Conservation (phyloP, 1,140 invertebrate species). For the Amphibalanus amphitrite region DNA sequence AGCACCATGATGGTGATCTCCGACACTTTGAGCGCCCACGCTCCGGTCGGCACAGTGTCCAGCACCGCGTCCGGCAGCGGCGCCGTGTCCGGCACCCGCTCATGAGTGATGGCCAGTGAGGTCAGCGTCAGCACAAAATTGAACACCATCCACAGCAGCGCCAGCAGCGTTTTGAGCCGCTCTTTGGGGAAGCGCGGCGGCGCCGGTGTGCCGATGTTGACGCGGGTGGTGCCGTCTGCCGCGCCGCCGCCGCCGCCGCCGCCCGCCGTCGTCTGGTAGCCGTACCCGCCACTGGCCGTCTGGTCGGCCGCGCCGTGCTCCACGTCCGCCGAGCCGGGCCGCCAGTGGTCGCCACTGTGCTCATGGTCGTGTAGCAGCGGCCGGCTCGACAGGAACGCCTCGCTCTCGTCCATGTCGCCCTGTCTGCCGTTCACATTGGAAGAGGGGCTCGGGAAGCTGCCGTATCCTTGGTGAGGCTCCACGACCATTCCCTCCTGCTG, state of each 20-base stretch:
- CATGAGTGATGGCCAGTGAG: slow-evolving; percentile 64
- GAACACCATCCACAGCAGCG: slow-evolving; percentile 24
- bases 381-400: neutral
- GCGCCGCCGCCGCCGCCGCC: too few relatives aligned
- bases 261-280: neutral
- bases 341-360: neutral
- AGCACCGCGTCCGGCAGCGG: slow-evolving; percentile 65
- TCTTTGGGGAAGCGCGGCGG: slow-evolving; percentile 23
- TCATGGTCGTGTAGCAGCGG: neutral
- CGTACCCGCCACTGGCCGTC: neutral
- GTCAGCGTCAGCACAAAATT: slow-evolving; percentile 26
- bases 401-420: neutral
- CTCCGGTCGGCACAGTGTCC: slow-evolving; percentile 45
- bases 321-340: neutral
- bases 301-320: neutral
- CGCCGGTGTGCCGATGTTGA: neutral
- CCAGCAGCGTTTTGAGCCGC: slow-evolving; percentile 25
- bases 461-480: too few relatives aligned
- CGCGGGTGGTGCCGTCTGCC: neutral
- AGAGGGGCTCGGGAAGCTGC: too few relatives aligned
- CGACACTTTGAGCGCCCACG: slow-evolving; percentile 64
- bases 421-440: too few relatives aligned
- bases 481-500: too few relatives aligned
- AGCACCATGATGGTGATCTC: slow-evolving; percentile 70
- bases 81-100: slow-evolving; percentile 55